Base-by-base conservation (phyloP, 2,113 vertebrate genomes). In the Antechinus flavipes region DNA sequence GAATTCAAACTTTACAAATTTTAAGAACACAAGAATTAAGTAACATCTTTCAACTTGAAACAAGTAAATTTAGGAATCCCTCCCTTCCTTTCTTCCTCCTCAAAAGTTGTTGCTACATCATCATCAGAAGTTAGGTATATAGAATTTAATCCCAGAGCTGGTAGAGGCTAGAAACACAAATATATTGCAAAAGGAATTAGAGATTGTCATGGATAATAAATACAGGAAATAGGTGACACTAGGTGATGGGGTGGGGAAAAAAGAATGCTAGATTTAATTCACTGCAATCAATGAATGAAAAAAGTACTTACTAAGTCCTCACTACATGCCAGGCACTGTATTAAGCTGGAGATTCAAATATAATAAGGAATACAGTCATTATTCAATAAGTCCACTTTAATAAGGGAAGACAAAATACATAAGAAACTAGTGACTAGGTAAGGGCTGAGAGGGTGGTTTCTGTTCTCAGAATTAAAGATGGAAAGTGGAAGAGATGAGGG, bases 171-270 rank as follows among this genome's bases (percentile, higher is more conserved):
- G 8, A 95, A 95, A 93, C 54, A 26, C 49, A 94, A 49, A 5
- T 19, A 93, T 26, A 91, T 89, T 91, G 58, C 91, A 53, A 50
- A 54, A 95, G 23, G 22, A 84, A 16, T 4, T 95, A 10, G 55
- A 95, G n/a, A 96, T 94, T 89, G 93, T 90, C 35, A 94, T 30
- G 23, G 16, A 92, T 19, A 76, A n/a, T 19, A 76, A n/a, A 76
- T 76, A 35, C 19, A 76, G 61, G 6, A 76, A 76, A 76, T 14
- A 19, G 61, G 61, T 61, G 11, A 68, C 12, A 10, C 30, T 68
- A 35, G 3, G 30, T n/a, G 14, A 76, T 76, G 14, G 61, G 35
- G 35, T 76, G 12, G 61, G 30, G 14, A n/a, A 76, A 30, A 14
- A 76, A 30, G 61, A n/a, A 76, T 76, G 14, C n/a, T 76, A 76